Base-by-base conservation (phyloP, 2,113 vertebrate genomes). In the Copsychus sechellarum region DNA sequence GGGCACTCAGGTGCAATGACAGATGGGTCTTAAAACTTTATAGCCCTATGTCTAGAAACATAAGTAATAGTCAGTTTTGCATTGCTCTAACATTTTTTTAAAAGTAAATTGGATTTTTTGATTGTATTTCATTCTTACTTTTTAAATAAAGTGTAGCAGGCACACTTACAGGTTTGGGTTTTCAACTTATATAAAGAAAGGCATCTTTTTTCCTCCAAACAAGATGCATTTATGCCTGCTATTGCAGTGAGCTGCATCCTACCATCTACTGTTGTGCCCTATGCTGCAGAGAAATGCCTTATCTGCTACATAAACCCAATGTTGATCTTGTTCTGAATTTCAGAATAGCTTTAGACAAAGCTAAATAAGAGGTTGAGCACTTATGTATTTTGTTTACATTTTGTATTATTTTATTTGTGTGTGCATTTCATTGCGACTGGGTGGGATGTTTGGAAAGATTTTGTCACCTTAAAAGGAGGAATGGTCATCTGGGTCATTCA, bases 1-100 rank as follows among this genome's bases (percentile, higher is more conserved):
- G 89, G 85, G 47, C 90, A 86, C 66, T 95, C 79, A 81, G 92
- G 64, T 95, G 62, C 79, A 66, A 36, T 66, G 94, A 90, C 67
- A 92, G 74, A 83, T 88, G 79, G 28, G 15, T 60, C 51, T 86
- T 91, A 66, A 94, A 90, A 90, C 51, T 77, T 72, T 83, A 77
- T 93, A 83, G 24, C 26, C 17, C 22, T 80, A 5, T 73, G 36
- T 91, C 42, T 77, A 86, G 42, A 90, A 91, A 84, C 29, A 9
- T 83, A 91, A 80, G 42, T 48, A 91, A 94, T 25, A 72, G 66
- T 62, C 62, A 82, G 56, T 85, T 95, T 82, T 94, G 78, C 64
- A 81, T 86, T 58, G 19, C 56, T 82, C 7, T 58, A 87, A 65
- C 21, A 16, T 66, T 90, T 48, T 45, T 45, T 45, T 45, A 47